phyloP scores from a whole-genome alignment of 1,140 invertebrate genomes.

The Caenorhabditis brenneri region DNA sequence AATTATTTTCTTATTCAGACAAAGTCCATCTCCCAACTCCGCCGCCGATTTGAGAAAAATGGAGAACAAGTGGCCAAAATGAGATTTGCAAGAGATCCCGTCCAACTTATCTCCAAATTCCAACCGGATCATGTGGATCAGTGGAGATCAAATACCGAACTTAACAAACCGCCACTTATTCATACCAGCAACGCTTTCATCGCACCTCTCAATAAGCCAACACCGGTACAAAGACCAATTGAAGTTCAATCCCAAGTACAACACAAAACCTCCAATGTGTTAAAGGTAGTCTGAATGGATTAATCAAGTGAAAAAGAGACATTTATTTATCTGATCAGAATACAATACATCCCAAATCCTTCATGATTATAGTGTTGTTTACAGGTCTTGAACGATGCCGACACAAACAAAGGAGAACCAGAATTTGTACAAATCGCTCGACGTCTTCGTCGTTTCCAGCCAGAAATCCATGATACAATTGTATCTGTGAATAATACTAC shows the following conservation, averaged over 20 bases:
- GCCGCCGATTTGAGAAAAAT: constrained; percentile 14
- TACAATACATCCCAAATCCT: background rate
- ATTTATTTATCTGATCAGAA: too few species aligned
- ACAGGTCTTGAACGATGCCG: constrained; percentile 36
- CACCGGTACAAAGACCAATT: constrained; percentile 30
- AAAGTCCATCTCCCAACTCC: constrained; percentile 11
- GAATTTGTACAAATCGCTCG: constrained; percentile 51
- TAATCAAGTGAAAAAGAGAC: too few species aligned
- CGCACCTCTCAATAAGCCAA: background rate
- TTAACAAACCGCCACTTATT: background rate
- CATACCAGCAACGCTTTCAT: constrained; percentile 2
- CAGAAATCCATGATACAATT: background rate
- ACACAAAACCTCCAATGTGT: constrained; percentile 8
- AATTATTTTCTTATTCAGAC: background rate
- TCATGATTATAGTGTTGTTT: background rate
- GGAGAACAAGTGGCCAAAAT: constrained; percentile 19
- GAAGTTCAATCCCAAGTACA: constrained; percentile 10
- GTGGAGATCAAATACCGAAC: constrained; percentile 19
- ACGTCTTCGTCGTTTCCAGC: constrained; percentile 15
- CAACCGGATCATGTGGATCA: constrained; percentile 13
- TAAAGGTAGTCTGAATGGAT: background rate
- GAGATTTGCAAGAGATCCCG: constrained; percentile 22
- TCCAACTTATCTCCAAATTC: background rate
- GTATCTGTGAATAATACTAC: background rate
- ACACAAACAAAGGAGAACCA: constrained; percentile 8